Percentiles rank a stretch among this genome's conserved stretches.
Conservation (phyloP, 2,888 invertebrate genomes). For the Acanthopleura granulata region DNA sequence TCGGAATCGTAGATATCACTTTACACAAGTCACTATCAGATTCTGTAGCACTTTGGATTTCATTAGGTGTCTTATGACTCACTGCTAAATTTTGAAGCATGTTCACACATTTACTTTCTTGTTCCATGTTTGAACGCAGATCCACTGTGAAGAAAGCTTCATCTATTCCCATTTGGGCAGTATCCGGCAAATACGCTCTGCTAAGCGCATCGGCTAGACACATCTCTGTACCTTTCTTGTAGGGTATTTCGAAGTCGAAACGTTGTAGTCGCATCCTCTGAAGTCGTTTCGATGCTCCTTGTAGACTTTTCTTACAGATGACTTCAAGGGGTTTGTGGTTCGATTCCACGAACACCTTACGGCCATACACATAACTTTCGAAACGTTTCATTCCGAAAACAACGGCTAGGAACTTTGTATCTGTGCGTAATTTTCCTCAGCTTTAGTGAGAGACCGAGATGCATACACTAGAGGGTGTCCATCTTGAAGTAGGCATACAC, state of each 20-base stretch:
- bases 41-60: neutral
- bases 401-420: neutral
- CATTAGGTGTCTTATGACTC: neutral
- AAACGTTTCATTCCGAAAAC: constrained; percentile 16
- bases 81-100: no score
- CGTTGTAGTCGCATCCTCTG: no score
- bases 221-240: no score
- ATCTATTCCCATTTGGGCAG: no score
- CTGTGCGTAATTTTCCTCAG: constrained; percentile 29
- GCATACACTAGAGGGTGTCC: neutral
- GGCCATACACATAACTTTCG: constrained; percentile 23
- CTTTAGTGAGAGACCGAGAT: constrained; percentile 19
- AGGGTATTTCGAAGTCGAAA: no score
- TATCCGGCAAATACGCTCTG: no score
- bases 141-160: no score
- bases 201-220: no score
- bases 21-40: neutral
- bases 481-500: constrained; percentile 22
- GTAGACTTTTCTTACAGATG: constrained; percentile 24
- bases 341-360: constrained; percentile 23
- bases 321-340: constrained; percentile 32
- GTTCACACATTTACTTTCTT: no score
- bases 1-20: neutral
- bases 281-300: constrained; percentile 21
- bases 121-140: no score